Base-by-base conservation (phyloP, 2,888 invertebrate genomes). In the Cephus rjabovi region DNA sequence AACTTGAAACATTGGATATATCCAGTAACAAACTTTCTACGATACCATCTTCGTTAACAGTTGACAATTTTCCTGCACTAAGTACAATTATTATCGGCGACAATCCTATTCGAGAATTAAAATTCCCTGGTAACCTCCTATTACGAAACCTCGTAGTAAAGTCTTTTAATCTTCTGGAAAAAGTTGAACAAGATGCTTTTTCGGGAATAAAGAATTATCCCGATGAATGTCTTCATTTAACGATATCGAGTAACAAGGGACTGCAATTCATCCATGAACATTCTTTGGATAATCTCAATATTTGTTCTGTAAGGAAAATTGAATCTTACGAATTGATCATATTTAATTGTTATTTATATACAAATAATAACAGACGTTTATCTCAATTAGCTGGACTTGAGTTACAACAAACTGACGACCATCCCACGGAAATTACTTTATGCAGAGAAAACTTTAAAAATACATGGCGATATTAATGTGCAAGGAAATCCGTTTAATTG, bases 401-500 rank as follows among this genome's bases (percentile, higher is more conserved):
- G 93, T 87, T 92, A 92, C 85, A 94, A 94, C 88, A 92, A 92
- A 75, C 84, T 94, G 12, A 90, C 91, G 0, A 85, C 84, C 1
- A 83, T 94, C 0, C 89, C 93, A 0, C 87, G 88, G 78, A 85
- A 89, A 3, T 86, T 93, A n/a, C 83, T 85, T 33, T 80, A 84
- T 74, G 73, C 75, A 4, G 86, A 93, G 1, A 89, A 91, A 75
- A 93, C 92, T 92, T 85, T 90, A 0, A 82, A 88, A 0, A 84
- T 92, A 11, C 84, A 84, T 1, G 92, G 92, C 11, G 93, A 92
- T 1, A 92, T 93, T 0, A 92, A 95, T 88, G 87, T 94, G 4
- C 94, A 94, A 91, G 92, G 91, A 81, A 95, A 95, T 89, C 95
- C 94, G 1, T 94, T 95, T 93, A 90, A 92, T 80, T 95, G 95